A percentile compares a stretch with the other conserved stretches of the same genome.
Conservation (phyloP, 2,888 invertebrate genomes). For the Digitonthophagus gazella region DNA sequence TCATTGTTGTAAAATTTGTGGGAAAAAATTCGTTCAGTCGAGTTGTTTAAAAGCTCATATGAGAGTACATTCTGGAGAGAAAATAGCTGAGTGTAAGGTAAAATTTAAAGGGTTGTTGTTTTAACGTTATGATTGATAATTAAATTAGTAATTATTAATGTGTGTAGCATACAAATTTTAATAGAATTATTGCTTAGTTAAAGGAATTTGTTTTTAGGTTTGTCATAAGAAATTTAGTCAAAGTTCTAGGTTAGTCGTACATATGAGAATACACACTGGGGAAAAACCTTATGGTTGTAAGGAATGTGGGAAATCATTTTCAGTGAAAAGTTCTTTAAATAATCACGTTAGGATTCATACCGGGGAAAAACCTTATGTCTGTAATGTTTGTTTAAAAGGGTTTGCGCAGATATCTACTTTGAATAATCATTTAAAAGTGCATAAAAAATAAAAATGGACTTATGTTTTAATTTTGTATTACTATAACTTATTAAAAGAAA, state of each 20-base stretch:
- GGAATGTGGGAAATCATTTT: constrained; percentile 42
- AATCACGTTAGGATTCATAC: constrained; percentile 45
- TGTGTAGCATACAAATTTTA: no score
- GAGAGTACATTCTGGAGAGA: not conserved
- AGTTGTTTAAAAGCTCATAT: not conserved
- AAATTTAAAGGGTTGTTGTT: no score
- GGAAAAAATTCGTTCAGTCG: constrained; percentile 41
- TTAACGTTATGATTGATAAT: no score
- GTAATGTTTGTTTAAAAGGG: constrained; percentile 42
- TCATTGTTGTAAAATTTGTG: constrained; percentile 39
- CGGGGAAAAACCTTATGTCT: constrained; percentile 42
- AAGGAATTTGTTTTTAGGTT: not conserved
- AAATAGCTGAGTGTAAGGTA: not conserved
- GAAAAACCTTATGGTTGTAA: constrained; percentile 42
- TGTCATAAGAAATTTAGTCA: constrained; percentile 40
- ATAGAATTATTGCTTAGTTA: no score
- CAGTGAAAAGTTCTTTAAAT: constrained; percentile 42
- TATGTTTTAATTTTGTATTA: not conserved
- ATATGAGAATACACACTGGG: constrained; percentile 42
- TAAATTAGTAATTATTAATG: no score
- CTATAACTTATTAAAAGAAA: not conserved
- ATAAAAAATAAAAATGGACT: constrained; percentile 34
- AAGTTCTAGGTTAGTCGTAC: constrained; percentile 41
- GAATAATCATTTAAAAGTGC: constrained; percentile 43
- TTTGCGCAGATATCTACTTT: constrained; percentile 42